Base-by-base conservation (phyloP, 2,113 vertebrate species). In the Morphnarchus princeps region DNA sequence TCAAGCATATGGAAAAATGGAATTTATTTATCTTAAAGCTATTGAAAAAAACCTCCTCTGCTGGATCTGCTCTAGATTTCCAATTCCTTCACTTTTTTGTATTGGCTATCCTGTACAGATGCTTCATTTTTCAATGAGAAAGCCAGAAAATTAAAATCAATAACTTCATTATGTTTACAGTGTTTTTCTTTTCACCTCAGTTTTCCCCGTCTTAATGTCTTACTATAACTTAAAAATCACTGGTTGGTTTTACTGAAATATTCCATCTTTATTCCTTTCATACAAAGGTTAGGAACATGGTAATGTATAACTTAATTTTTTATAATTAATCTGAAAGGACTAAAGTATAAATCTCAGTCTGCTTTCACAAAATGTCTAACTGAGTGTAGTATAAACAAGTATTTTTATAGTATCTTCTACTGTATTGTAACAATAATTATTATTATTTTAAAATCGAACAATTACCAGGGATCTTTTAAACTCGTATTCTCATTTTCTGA, bases 61-160 rank as follows among this genome's bases (percentile, higher is more conserved):
- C 42, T 67, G 82, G 50, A 91, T 94, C 55, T 54, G 65, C 82
- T 91, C 87, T 76, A 90, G 72, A 82, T 88, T 91, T 96, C 69
- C 69, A 93, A 74, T 96, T 94, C 83, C 47, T 90, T 81, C 42
- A 78, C 74, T 89, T 54, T 83, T 92, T 66, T 79, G 8, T 95
- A 85, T 80, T 93, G 87, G 63, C 55, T 87, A 16, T 74, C 81
- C 73, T 66, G 31, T 58, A 89, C 63, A 88, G 93, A 94, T 95
- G 70, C 57, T 95, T 96, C 91, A 96, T 96, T 95, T 93, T 94
- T 92, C 89, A 87, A 86, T 72, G 87, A 91, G 96, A 95, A 98
- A 97, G 97, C 78, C 96, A 98, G 97, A 97, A 97, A 98, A 98
- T 99, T 99, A 98, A 99, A 99, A 99, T 99, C 98, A 99, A 99